A percentile compares a stretch with the other conserved stretches of the same genome.
Evolutionary conservation across 2,888 invertebrate genomes (phyloP).

Genomic region (Barypeithes pellucidus): DNA sequence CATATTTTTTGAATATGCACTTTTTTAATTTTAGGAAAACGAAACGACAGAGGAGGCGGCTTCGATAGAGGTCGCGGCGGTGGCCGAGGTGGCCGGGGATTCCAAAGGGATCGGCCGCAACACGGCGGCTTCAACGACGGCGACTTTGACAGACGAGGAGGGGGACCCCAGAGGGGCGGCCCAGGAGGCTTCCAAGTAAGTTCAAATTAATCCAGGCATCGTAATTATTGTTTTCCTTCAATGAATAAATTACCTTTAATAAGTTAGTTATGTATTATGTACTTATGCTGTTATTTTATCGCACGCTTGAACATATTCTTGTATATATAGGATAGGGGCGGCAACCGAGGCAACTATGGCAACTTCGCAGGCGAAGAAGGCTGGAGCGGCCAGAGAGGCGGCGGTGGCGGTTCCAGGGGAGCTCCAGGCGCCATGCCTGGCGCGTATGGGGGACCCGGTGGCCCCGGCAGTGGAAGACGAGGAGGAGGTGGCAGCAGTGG

Average conservation of each 20-base stretch:
- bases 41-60: slow-evolving; percentile 78
- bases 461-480: slow-evolving; percentile 3
- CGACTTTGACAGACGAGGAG: slow-evolving; percentile 69
- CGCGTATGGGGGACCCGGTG: slow-evolving; percentile 28
- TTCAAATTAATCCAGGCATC: no score
- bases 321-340: slow-evolving; percentile 61
- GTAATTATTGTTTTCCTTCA: no score
- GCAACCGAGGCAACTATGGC: slow-evolving; percentile 72
- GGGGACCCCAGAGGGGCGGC: slow-evolving; percentile 61
- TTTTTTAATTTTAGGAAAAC: slow-evolving; percentile 65
- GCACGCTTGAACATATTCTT: background rate
- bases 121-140: slow-evolving; percentile 70
- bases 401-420: slow-evolving; percentile 62
- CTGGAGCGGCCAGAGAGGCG: slow-evolving; percentile 65
- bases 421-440: slow-evolving; percentile 59
- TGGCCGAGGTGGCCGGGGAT: slow-evolving; percentile 74
- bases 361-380: slow-evolving; percentile 68
- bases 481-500: slow-evolving; percentile 54
- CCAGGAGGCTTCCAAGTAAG: slow-evolving; percentile 48
- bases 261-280: no score
- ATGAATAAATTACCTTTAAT: no score
- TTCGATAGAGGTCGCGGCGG: slow-evolving; percentile 71
- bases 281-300: no score
- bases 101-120: slow-evolving; percentile 65
- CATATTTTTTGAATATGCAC: no score